phyloP scores from a whole-genome alignment of 2,888 invertebrate genomes.

The Gryllus longicercus region DNA sequence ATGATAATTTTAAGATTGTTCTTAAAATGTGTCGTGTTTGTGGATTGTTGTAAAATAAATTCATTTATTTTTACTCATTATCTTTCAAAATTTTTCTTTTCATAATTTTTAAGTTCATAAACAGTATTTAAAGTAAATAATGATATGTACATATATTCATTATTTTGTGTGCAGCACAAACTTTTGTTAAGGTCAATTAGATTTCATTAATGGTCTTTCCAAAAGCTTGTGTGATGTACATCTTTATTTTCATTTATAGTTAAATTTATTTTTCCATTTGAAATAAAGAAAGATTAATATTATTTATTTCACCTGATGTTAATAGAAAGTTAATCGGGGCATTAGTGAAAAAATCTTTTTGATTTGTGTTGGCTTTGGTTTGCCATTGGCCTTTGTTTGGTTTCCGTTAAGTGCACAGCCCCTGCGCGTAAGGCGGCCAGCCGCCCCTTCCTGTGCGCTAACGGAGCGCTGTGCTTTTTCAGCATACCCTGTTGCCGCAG shows the following conservation, averaged over 20 bases:
- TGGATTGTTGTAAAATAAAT: conserved; percentile 1
- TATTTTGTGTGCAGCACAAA: too few relatives aligned
- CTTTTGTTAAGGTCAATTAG: too few relatives aligned
- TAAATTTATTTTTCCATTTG: neutral
- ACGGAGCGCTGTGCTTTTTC: conserved; percentile 30
- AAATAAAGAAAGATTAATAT: neutral
- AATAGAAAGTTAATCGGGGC: neutral
- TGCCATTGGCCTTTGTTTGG: neutral
- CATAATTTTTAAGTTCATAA: conserved; percentile 18
- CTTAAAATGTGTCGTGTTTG: conserved; percentile 21
- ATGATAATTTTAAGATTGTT: conserved; percentile 26
- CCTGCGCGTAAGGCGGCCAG: neutral
- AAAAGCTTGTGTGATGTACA: neutral
- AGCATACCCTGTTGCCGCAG: conserved; percentile 37
- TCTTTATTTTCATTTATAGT: neutral
- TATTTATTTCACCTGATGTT: neutral
- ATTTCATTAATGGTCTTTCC: neutral
- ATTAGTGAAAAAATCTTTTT: neutral
- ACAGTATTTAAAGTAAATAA: too few relatives aligned
- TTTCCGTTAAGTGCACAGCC: neutral
- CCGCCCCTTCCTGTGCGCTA: conserved; percentile 12
- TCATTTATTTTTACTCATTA: conserved; percentile 20
- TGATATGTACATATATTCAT: too few relatives aligned
- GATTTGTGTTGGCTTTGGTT: conserved; percentile 5
- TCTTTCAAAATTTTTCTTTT: conserved; percentile 22